A percentile compares a stretch with the other conserved stretches of the same genome.
These are phyloP conservation scores for Trichogramma dendrolimi DNA, from an alignment of 2,888 invertebrate species.

Conservation along the genomic window DNA sequence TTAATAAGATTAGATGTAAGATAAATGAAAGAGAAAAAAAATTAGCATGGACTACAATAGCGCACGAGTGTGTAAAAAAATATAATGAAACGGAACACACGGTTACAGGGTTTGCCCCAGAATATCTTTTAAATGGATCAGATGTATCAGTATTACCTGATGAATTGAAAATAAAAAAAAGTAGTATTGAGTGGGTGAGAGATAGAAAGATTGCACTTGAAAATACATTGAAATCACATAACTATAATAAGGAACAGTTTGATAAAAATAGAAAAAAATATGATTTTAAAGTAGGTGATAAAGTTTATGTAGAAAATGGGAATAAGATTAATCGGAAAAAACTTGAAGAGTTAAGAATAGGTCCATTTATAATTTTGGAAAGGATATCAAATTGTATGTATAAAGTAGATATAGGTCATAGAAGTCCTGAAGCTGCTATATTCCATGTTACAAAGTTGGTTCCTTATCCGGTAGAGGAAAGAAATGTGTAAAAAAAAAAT, in stretches of 20 bases:
- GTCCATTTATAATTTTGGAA: too few relatives aligned
- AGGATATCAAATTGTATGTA: too few relatives aligned
- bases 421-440: too few relatives aligned
- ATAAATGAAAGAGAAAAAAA: slow-evolving; percentile 23
- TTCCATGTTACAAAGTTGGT: too few relatives aligned
- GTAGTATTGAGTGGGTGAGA: slow-evolving; percentile 18
- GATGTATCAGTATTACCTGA: slow-evolving; percentile 25
- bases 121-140: slow-evolving; percentile 34
- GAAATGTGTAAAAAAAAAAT: too few relatives aligned
- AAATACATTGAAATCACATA: slow-evolving; percentile 33
- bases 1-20: slow-evolving; percentile 27
- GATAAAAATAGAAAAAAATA: slow-evolving; percentile 35
- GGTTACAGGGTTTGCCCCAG: slow-evolving; percentile 34
- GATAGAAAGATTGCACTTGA: slow-evolving; percentile 34
- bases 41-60: slow-evolving; percentile 22
- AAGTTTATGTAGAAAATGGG: not conserved
- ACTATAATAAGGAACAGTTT: slow-evolving; percentile 36
- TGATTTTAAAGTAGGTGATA: slow-evolving; percentile 29
- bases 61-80: slow-evolving; percentile 27
- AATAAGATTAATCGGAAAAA: too few relatives aligned
- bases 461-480: too few relatives aligned
- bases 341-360: too few relatives aligned
- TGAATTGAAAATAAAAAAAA: slow-evolving; percentile 29
- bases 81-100: slow-evolving; percentile 38
- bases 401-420: too few relatives aligned